Conservation (phyloP, 2,797 vertebrate species). For the Pelochelys cantorii region DNA sequence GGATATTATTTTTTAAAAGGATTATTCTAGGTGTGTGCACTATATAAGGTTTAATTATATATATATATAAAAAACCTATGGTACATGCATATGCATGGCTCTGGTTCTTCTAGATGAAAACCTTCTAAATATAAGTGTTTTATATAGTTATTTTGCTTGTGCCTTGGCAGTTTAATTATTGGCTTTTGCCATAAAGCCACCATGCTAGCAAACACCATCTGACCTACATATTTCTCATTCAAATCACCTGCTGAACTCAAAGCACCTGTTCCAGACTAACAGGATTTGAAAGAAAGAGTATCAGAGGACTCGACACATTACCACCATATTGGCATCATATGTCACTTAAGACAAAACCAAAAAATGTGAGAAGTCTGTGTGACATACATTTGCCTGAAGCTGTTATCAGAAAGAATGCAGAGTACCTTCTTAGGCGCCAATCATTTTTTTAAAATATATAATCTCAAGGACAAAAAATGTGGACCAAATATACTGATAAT, state of each 20-base stretch:
- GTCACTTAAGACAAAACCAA: not conserved
- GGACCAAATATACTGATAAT: not conserved
- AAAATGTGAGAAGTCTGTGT: constrained; percentile 42
- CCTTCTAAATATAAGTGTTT: not conserved
- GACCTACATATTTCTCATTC: constrained; percentile 30
- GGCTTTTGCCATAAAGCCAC: constrained; percentile 48
- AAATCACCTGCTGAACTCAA: constrained; percentile 55
- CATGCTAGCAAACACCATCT: constrained; percentile 27
- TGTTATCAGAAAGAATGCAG: constrained; percentile 48
- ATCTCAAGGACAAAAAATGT: not conserved
- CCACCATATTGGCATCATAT: not conserved
- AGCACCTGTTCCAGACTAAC: constrained; percentile 47
- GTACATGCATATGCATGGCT: not conserved
- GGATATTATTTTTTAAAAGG: too few relatives aligned
- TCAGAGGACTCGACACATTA: constrained; percentile 28
- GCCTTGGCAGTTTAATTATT: constrained; percentile 57
- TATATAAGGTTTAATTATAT: not conserved
- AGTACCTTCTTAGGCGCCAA: constrained; percentile 56
- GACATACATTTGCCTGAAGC: constrained; percentile 54
- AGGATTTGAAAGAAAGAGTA: constrained; percentile 36
- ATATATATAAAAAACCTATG: not conserved
- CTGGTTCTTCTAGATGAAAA: constrained; percentile 1
- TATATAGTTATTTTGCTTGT: constrained; percentile 60
- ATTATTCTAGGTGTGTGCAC: not conserved
- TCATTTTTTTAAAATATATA: not conserved